Base-by-base conservation (phyloP, 2,888 invertebrate genomes). In the Cantharis flavilabris region DNA sequence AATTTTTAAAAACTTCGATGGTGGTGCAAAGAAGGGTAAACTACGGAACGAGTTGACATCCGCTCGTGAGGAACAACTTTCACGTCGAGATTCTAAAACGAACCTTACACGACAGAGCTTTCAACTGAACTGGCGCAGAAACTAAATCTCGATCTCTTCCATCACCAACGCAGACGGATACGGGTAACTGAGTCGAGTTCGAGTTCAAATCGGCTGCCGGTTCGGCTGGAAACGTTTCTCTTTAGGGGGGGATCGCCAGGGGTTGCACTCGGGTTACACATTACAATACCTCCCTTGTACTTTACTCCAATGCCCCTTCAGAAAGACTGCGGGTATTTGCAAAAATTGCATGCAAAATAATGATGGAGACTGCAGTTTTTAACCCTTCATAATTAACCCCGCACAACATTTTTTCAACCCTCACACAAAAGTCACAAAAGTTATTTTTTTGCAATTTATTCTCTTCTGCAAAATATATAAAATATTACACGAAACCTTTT, bases 181-280 rank as follows among this genome's bases (percentile, higher is more conserved):
- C 81, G 75, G 75, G 72, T 75, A 75, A 75, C 75, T 74, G 74
- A 75, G 74, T 75, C 78, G 80, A 78, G 80, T 82, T 80, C 82
- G 84, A 84, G 83, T 84, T 82, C 81, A 83, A 83, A 79, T 81
- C 83, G 84, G 85, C 82, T 81, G 72, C 71, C 76, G 80, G 81
- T 81, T 85, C 85, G 86, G 85, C 79, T 79, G 77, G 77, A 79
- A 80, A 82, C 86, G 85, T 80, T 70, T 70, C 65, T 74, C 71
- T 80, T 77, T 77, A 75, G 79, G 82, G 83, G 28, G 83, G 84
- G 83, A 83, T 83, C 78, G 81, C 80, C 85, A 84, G 85, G 85
- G 86, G 84, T 85, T 83, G 83, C 83, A 81, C 82, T 82, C 81
- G 83, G 83, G 83, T 84, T 84, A 82, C 83, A 83, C 82, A 83